Base-by-base conservation (phyloP, 2,888 invertebrate genomes). In the Oscheius onirici region DNA sequence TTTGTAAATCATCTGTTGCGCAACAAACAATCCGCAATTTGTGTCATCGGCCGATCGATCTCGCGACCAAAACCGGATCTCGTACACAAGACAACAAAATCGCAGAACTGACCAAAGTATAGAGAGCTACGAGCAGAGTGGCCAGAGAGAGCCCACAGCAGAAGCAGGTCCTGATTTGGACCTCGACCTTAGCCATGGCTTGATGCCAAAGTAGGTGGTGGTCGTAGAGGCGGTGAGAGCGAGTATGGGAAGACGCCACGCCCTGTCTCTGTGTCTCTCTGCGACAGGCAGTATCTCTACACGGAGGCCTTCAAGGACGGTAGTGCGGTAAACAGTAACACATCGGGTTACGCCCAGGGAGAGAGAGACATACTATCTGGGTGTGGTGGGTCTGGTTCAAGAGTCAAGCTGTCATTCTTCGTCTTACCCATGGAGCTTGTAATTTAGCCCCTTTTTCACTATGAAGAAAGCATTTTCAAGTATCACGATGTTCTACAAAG, bases 101-200 rank as follows among this genome's bases (percentile, higher is more conserved):
- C 3, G 17, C 5, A 11, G 10, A 46, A 80, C 84, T 78, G 22
- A 87, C 87, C 73, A 87, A 66, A 17, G 87, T 83, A 73, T 87
- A 87, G 40, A 87, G 74, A 15, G 83, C 87, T 52, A 87, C 83
- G 41, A 85, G 78, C 1, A 87, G 65, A 8, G 87, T 79, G 52
- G 85, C 85, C 51, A 86, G 70, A 13, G 84, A 80, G 1, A 87
- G 79, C 8, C 85, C 85, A 72, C 87, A 87, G 70, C 87, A 87
- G 74, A 84, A 88, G 73, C 87, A 87, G 55, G 75, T 76, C 17
- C 84, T 81, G 44, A 87, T 85, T 68, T 86, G 87, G 46, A 87
- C 86, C 74, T 87, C 83, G 34, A 86, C 81, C 69, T 83, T 81
- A 55, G 82, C 84, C 84, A 84, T 84, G 44, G 17, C 66, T 73